Percentiles rank a stretch among this genome's conserved stretches.
These are phyloP conservation scores for Alces alces DNA, from an alignment of 2,113 vertebrate species.

Conservation along the genomic window DNA sequence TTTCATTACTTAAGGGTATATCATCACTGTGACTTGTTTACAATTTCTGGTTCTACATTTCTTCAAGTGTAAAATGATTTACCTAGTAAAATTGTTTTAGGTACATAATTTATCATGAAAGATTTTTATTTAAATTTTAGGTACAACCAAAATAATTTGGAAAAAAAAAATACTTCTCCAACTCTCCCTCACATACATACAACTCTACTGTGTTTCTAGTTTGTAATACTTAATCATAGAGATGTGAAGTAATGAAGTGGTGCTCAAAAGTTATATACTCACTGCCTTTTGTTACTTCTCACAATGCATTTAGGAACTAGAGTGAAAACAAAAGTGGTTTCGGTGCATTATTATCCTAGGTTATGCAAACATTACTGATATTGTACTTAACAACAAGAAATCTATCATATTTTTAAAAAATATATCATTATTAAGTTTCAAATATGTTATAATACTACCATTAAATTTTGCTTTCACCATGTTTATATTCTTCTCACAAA, in stretches of 20 bases:
- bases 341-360: constrained; percentile 55
- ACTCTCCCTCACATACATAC: background rate
- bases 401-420: constrained; percentile 21
- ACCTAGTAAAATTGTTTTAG: background rate
- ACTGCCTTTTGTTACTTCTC: constrained; percentile 43
- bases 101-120: background rate
- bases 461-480: background rate
- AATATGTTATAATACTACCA: background rate
- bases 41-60: background rate
- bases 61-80: background rate
- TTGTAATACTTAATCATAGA: background rate
- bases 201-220: background rate
- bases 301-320: constrained; percentile 48
- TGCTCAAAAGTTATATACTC: constrained; percentile 48
- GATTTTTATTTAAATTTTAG: background rate
- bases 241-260: background rate
- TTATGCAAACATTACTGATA: constrained; percentile 68
- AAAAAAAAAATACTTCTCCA: background rate
- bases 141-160: background rate
- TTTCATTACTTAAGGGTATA: background rate
- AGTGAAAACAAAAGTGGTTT: constrained; percentile 69
- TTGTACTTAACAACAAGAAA: constrained; percentile 63
- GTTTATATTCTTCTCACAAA: background rate
- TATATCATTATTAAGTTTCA: constrained; percentile 46
- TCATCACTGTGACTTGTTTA: background rate